Percentiles rank a stretch among this genome's conserved stretches.
These are phyloP conservation scores for Malaclemys terrapin DNA, from an alignment of 2,113 vertebrate species.

Conservation along the genomic window DNA sequence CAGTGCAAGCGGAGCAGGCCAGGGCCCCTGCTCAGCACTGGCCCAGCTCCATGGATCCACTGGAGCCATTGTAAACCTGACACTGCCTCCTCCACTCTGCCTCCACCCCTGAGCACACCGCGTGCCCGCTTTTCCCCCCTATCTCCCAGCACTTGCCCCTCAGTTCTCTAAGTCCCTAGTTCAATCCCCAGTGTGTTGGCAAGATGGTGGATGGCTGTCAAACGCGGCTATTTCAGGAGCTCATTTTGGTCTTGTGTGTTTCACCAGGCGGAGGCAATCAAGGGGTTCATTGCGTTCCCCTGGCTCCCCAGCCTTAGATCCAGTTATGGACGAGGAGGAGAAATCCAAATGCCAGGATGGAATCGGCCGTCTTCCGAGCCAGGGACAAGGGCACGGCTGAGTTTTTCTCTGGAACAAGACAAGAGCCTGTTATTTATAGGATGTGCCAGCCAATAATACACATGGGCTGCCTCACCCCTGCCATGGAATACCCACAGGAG, in stretches of 20 bases:
- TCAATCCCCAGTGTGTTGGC: neutral
- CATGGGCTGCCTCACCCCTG: neutral
- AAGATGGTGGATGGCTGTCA: neutral
- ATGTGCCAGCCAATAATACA: no score
- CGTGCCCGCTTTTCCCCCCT: no score
- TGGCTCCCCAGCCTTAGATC: neutral
- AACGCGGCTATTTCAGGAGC: neutral
- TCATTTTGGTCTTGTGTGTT: neutral
- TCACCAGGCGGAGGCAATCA: neutral
- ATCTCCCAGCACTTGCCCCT: no score
- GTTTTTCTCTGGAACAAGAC: neutral
- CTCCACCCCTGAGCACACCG: no score
- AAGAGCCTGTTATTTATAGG: neutral
- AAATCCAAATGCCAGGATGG: neutral
- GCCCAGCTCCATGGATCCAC: no score
- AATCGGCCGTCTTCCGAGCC: neutral
- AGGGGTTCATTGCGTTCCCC: no score
- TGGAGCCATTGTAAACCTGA: no score
- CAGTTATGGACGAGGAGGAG: neutral
- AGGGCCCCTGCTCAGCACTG: no score
- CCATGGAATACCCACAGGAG: neutral
- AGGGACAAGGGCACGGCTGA: neutral
- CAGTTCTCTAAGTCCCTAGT: neutral
- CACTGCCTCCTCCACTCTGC: no score
- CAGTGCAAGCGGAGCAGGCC: no score